Conservation (phyloP, 2,888 invertebrate species). For the Dexiosoma caninum region DNA sequence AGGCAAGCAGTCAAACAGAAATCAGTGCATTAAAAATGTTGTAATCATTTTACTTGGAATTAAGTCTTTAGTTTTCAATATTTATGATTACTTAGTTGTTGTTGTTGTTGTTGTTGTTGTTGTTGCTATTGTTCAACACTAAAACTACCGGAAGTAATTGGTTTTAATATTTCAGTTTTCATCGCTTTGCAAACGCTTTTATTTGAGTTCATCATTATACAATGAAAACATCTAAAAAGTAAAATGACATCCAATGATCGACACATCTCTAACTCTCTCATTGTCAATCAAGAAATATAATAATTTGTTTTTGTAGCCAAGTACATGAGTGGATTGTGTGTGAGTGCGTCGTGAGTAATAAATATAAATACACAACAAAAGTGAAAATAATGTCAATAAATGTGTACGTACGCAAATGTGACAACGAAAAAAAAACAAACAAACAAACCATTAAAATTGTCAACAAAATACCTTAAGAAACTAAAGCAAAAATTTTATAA, state of each 20-base stretch:
- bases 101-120: not conserved
- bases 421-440: constrained; percentile 2
- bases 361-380: too few relatives aligned
- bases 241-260: constrained; percentile 3
- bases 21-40: constrained; percentile 1
- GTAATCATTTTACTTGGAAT: constrained; percentile 31
- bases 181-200: not conserved
- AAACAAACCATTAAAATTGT: constrained; percentile 9
- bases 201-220: not conserved
- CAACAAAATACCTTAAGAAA: not conserved
- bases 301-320: constrained; percentile 61
- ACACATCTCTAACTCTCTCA: constrained; percentile 2
- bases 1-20: not conserved
- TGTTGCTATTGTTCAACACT: constrained; percentile 45
- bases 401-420: constrained; percentile 19
- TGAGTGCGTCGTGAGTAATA: constrained; percentile 1
- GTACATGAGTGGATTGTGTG: not conserved
- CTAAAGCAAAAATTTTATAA: too few relatives aligned
- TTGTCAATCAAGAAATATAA: not conserved
- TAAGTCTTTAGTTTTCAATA: not conserved
- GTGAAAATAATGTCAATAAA: constrained; percentile 17
- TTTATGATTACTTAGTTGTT: not conserved
- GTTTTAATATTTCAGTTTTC: not conserved
- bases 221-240: not conserved
- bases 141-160: constrained; percentile 68